Evolutionary conservation across 1,140 invertebrate species (phyloP).

Genomic region (Forficula auricularia): DNA sequence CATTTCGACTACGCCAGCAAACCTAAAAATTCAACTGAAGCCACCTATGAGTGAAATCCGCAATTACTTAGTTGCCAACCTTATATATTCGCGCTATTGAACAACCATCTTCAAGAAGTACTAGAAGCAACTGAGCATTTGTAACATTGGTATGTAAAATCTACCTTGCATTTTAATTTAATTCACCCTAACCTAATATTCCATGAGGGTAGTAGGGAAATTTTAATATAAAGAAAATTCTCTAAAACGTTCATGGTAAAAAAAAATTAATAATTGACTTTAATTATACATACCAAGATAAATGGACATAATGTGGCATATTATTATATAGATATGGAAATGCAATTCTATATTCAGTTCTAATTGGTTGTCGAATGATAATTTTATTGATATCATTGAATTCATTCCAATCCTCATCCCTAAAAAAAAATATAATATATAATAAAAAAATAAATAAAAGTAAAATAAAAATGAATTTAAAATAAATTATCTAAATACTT

Average conservation of each 20-base stretch:
- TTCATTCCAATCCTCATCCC: constrained; percentile 99
- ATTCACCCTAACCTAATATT: too few relatives aligned
- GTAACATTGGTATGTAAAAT: too few relatives aligned
- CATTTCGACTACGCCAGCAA: too few relatives aligned
- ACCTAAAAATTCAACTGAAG: too few relatives aligned
- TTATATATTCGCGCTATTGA: too few relatives aligned
- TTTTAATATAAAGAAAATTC: constrained; percentile 7
- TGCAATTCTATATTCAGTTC: constrained; percentile 97
- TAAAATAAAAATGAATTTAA: constrained; percentile 2
- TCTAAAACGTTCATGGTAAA: constrained; percentile 7
- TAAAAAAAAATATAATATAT: constrained; percentile 25
- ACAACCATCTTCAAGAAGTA: too few relatives aligned
- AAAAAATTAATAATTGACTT: too few relatives aligned
- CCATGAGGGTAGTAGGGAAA: too few relatives aligned
- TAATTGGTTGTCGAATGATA: constrained; percentile 93
- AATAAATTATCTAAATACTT: constrained; percentile 1
- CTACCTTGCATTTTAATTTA: too few relatives aligned
- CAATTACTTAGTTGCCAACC: too few relatives aligned
- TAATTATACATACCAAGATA: constrained; percentile 62
- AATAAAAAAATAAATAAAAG: constrained; percentile 7
- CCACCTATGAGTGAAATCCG: too few relatives aligned
- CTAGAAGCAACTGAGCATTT: too few relatives aligned
- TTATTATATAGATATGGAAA: constrained; percentile 99
- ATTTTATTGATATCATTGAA: constrained; percentile 99
- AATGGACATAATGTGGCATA: constrained; percentile 86